These are phyloP conservation scores for Arctocebus calabarensis DNA, from an alignment of 2,797 vertebrate genomes.

Conservation along the genomic window DNA sequence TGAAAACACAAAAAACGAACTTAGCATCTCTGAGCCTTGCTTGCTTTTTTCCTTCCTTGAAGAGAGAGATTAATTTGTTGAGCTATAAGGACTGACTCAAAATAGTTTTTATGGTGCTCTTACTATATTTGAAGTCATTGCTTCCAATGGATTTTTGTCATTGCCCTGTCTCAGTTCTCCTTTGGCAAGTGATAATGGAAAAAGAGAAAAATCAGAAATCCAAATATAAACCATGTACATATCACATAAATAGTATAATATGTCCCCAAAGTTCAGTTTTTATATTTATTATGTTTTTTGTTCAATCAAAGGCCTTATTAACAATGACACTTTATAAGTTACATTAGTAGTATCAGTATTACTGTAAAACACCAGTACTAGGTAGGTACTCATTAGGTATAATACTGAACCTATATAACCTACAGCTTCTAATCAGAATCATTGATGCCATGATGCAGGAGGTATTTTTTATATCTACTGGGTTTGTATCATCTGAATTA, in stretches of 20 bases:
- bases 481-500: background rate
- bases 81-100: background rate
- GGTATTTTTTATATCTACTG: background rate
- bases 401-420: background rate
- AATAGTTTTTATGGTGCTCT: constrained; percentile 6
- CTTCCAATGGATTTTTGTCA: background rate
- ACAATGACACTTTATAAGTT: background rate
- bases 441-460: background rate
- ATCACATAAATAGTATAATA: background rate
- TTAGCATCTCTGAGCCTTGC: constrained; percentile 61
- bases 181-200: constrained; percentile 38
- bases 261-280: background rate
- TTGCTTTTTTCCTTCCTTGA: constrained; percentile 53
- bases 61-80: background rate
- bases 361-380: background rate
- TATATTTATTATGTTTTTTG: background rate
- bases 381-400: background rate
- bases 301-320: constrained; percentile 1
- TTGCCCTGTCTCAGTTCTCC: background rate
- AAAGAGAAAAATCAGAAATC: constrained; percentile 10
- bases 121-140: background rate
- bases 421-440: background rate
- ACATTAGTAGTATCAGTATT: background rate
- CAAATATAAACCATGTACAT: background rate
- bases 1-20: background rate